Base-by-base conservation (phyloP, 2,113 vertebrate species). In the Falco punctatus region DNA sequence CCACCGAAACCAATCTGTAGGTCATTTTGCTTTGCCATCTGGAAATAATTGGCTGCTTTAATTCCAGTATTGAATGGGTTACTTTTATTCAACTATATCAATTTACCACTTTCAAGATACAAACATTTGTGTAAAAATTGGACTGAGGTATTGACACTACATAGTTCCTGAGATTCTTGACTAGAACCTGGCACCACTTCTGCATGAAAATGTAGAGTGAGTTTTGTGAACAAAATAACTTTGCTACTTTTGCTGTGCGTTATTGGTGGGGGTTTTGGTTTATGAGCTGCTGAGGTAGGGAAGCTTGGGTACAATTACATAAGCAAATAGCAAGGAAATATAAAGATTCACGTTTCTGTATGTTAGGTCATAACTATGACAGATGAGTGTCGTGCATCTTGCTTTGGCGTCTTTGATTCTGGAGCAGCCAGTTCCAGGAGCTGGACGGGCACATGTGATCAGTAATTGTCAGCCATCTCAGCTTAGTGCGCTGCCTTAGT, bases 331-430 rank as follows among this genome's bases (percentile, higher is more conserved):
- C 42, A 61, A 48, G 13, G 11, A 52, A 73, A 42, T 19, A 22
- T 13, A 35, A 54, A 27, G 16, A 49, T 30, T 64, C 5, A 1
- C 5, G 0, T 66, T 57, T 2, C 46, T 35, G 0, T 13, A 8
- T 49, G 30, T 77, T 73, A 1, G 49, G 26, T n/a, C 54, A 15
- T 7, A 59, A 9, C 5, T 5, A 0, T 7, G 59, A 3, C 4
- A 33, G 38, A 11, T 30, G 0, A 11, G 57, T 65, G 62, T 38
- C 66, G 20, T 15, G 1, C 3, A 21, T 14, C 38, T 57, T 48
- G 20, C 66, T 88, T 57, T 15, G 49, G 11, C 28, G 5, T 21
- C 57, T 73, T 11, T 16, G 22, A 16, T 24, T 55, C 26, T 18
- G 62, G 46, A 75, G 62, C 57, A 32, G 46, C 44, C 6, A 6